phyloP scores from a whole-genome alignment of 2,113 vertebrate species.

The Peucedramus taeniatus region DNA sequence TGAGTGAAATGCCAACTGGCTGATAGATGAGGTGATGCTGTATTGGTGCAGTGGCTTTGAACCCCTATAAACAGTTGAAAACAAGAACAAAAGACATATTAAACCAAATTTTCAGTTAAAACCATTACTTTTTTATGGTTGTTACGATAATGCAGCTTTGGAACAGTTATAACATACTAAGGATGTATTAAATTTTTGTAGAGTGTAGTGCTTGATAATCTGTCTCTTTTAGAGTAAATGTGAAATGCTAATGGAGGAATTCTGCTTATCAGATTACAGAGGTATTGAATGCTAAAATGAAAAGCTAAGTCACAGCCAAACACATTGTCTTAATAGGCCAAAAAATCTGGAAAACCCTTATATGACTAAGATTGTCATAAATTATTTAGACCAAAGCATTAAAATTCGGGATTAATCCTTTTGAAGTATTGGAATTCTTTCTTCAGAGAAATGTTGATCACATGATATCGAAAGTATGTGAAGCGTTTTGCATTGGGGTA shows the following conservation, averaged over 20 bases:
- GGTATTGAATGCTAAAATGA: neutral
- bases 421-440: neutral
- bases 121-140: neutral
- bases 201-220: neutral
- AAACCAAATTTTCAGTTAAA: neutral
- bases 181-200: neutral
- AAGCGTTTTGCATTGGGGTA: slow-evolving; percentile 19
- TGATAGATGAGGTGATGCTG: neutral
- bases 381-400: neutral
- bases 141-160: neutral
- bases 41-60: neutral
- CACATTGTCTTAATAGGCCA: neutral
- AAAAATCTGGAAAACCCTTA: neutral
- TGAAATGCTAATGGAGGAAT: neutral
- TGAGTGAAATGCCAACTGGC: neutral
- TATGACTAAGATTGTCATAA: neutral
- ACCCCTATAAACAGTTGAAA: neutral
- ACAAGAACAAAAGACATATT: neutral
- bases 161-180: neutral
- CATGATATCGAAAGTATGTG: slow-evolving; percentile 31
- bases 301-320: neutral
- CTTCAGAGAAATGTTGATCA: neutral
- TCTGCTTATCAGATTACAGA: neutral
- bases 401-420: neutral
- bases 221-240: neutral